phyloP scores from a whole-genome alignment of 37 sponge, comb jelly and placozoan genomes.

The Diacarnus erythraeanus region DNA sequence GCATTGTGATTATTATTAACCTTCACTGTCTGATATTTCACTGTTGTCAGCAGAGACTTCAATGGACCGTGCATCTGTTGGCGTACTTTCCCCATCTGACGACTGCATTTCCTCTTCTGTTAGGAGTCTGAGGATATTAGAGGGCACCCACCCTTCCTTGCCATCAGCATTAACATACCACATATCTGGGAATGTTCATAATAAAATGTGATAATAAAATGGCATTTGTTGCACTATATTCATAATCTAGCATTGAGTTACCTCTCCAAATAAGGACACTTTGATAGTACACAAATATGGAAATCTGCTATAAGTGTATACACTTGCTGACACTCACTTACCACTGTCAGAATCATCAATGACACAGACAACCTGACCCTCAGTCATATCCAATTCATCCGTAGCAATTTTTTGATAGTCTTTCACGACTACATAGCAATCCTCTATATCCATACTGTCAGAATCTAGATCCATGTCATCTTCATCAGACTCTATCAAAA shows the following conservation, averaged over 20 bases:
- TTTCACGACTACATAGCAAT: constrained; percentile 26
- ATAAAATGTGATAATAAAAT: neutral
- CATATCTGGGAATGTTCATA: no score
- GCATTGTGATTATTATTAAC: neutral
- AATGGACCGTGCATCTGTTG: neutral
- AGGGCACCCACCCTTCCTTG: constrained; percentile 69
- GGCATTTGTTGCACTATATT: no score
- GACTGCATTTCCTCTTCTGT: neutral
- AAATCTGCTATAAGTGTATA: no score
- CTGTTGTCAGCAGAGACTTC: constrained; percentile 16
- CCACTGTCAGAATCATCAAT: constrained; percentile 49
- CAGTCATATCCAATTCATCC: constrained; percentile 48
- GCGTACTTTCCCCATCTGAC: neutral
- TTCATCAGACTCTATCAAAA: neutral
- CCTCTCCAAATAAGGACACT: no score
- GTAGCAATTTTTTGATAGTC: constrained; percentile 13
- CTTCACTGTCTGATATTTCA: constrained; percentile 9
- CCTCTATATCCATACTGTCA: constrained; percentile 19
- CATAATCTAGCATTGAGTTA: neutral
- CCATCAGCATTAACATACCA: constrained; percentile 62
- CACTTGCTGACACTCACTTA: no score
- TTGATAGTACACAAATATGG: neutral
- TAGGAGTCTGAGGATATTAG: constrained; percentile 17
- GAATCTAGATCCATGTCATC: constrained; percentile 3
- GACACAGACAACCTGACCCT: constrained; percentile 57